Conservation (phyloP, 92 coral and sea anemone genomes). For the Porites rus region DNA sequence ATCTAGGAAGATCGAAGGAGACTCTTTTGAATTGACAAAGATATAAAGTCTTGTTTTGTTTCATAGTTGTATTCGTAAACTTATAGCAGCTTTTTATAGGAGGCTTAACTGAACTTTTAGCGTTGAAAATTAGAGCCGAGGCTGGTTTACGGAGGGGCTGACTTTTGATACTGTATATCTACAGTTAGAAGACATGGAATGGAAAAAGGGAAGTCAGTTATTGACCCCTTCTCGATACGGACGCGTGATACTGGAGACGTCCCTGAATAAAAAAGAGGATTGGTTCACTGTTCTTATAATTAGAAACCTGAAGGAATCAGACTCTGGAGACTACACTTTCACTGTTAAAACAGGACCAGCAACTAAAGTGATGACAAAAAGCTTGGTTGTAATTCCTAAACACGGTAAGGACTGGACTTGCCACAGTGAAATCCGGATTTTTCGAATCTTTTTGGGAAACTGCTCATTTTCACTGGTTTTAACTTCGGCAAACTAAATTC, state of each 20-base stretch:
- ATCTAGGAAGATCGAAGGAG: too few species aligned
- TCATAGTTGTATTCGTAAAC: too few species aligned
- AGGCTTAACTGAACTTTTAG: too few species aligned
- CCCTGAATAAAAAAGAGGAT: constrained; percentile 58
- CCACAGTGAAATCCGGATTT: too few species aligned
- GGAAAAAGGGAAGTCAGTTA: constrained; percentile 50
- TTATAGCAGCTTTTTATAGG: too few species aligned
- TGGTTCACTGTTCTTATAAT: constrained; percentile 82
- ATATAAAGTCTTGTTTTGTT: too few species aligned
- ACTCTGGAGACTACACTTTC: constrained; percentile 86
- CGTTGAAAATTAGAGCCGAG: too few species aligned
- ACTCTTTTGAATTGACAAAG: too few species aligned
- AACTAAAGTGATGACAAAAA: constrained; percentile 30
- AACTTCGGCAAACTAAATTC: too few species aligned
- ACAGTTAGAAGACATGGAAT: constrained; percentile 59
- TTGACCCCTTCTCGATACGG: constrained; percentile 66
- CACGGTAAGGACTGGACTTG: constrained; percentile 11
- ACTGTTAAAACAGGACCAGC: constrained; percentile 79
- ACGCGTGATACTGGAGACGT: constrained; percentile 65
- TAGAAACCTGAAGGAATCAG: constrained; percentile 65
- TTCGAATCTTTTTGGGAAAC: too few species aligned
- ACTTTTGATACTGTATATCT: neutral
- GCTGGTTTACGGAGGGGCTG: too few species aligned
- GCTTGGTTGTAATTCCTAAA: constrained; percentile 39
- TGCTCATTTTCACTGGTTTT: too few species aligned